Evolutionary conservation across 2,797 vertebrate genomes (phyloP), one percentile per base, ranked within the genome.

Genomic region (Danionella dracula): DNA sequence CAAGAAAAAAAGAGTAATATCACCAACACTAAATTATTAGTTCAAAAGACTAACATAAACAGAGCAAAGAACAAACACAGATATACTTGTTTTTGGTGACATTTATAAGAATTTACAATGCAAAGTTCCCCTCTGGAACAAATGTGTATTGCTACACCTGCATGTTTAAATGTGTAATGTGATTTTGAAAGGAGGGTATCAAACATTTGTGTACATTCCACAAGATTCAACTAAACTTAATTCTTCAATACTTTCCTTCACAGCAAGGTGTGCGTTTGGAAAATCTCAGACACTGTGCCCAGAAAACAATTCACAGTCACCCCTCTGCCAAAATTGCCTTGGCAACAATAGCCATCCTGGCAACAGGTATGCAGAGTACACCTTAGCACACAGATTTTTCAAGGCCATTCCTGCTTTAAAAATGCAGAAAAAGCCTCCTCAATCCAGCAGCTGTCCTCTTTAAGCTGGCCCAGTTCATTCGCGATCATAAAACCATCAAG

Each of bases 311-410:
- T 66, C 46, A 41, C 55, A 34, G 48, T 41, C 48, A 49, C 69
- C 49, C 58, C 61, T 73, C 63, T 73, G 74, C 74, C 74, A 76
- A 76, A 27, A 76, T 70, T 60, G 71, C 66, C 74, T 67, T 76
- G 71, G 74, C 74, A 76, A 73, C 74, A 73, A 69, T 63, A 67
- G 48, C 69, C 40, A 48, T 73, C 74, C 74, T 76, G 74, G 70
- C 74, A 76, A 76, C 74, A 76, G 74, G 74, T 76, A 68, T 42
- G 62, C 6, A 6, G 23, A 27, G 23, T 31, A 51, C 74, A 76
- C 74, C 71, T 76, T 55, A 55, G 42, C 50, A 41, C 55, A 27
- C 41, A 9, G 63, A 27, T 35, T 66, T 55, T 67, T 67, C 63
- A 55, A 72, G 63, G 70, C 63, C 38, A 20, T 51, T 57, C 35